phyloP scores from a whole-genome alignment of 2,888 invertebrate genomes.

The Malachius bipustulatus region DNA sequence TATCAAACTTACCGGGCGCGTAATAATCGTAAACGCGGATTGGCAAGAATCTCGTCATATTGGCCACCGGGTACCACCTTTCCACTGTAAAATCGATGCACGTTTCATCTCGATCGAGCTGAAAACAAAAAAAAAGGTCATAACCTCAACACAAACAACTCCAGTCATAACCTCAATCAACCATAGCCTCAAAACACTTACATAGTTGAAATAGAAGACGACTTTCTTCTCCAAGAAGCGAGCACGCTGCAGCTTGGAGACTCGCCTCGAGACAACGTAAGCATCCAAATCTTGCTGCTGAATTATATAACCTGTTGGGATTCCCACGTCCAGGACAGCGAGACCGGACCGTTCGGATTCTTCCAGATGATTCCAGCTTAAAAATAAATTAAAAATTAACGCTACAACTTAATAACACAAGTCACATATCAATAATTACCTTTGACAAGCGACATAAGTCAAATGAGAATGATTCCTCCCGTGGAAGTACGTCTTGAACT shows the following conservation, averaged over 20 bases:
- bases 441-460: slow-evolving; percentile 74
- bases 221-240: slow-evolving; percentile 71
- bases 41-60: slow-evolving; percentile 86
- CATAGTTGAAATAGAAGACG: slow-evolving; percentile 86
- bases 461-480: slow-evolving; percentile 93
- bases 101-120: slow-evolving; percentile 73
- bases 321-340: slow-evolving; percentile 74
- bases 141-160: slow-evolving; percentile 4
- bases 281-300: slow-evolving; percentile 81
- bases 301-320: slow-evolving; percentile 85
- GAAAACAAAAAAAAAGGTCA: slow-evolving; percentile 22
- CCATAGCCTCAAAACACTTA: slow-evolving; percentile 42
- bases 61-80: slow-evolving; percentile 92
- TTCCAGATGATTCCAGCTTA: slow-evolving; percentile 63
- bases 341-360: slow-evolving; percentile 79
- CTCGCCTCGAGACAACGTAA: slow-evolving; percentile 69
- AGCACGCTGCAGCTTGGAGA: slow-evolving; percentile 74
- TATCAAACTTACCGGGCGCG: slow-evolving; percentile 61
- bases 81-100: slow-evolving; percentile 90
- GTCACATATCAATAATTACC: slow-evolving; percentile 41
- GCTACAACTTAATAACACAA: not conserved
- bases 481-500: slow-evolving; percentile 60
- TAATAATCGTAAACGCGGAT: slow-evolving; percentile 91
- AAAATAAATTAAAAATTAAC: slow-evolving; percentile 12
- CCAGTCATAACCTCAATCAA: slow-evolving; percentile 6